A percentile compares a stretch with the other conserved stretches of the same genome.
Conservation (phyloP, 37 sponge, comb jelly and placozoan species). For the Halichondria panicea region DNA sequence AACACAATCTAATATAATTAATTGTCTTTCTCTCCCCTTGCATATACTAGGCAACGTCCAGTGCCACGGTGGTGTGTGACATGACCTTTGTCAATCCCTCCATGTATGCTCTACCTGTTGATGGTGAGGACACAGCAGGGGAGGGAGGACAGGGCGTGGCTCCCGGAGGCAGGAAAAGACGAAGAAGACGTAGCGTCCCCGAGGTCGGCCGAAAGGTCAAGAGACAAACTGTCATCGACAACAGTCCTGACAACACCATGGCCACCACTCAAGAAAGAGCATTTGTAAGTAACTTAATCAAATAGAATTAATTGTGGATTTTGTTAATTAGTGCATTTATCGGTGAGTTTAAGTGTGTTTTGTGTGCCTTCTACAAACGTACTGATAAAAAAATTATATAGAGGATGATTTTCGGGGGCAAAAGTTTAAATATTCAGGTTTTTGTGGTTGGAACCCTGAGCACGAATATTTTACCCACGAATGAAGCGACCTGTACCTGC, state of each 20-base stretch:
- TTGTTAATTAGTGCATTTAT: no score
- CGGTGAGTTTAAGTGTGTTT: no score
- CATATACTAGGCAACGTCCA: not conserved
- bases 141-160: not conserved
- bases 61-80: conserved; percentile 11
- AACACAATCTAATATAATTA: not conserved
- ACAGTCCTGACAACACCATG: not conserved
- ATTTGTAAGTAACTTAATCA: not conserved
- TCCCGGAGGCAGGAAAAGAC: not conserved
- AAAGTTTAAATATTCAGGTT: no score
- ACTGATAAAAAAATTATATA: no score
- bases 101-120: not conserved
- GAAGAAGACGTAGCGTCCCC: not conserved
- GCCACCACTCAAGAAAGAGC: not conserved
- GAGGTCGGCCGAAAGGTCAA: no score
- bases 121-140: not conserved
- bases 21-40: not conserved
- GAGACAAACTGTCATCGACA: not conserved
- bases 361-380: no score
- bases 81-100: not conserved
- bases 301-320: not conserved
- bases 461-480: no score
- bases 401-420: no score
- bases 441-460: no score
- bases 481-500: no score